Percentiles rank a stretch among this genome's conserved stretches.
Evolutionary conservation across 2,113 vertebrate species (phyloP).

Genomic region (Macquaria ambigua): DNA sequence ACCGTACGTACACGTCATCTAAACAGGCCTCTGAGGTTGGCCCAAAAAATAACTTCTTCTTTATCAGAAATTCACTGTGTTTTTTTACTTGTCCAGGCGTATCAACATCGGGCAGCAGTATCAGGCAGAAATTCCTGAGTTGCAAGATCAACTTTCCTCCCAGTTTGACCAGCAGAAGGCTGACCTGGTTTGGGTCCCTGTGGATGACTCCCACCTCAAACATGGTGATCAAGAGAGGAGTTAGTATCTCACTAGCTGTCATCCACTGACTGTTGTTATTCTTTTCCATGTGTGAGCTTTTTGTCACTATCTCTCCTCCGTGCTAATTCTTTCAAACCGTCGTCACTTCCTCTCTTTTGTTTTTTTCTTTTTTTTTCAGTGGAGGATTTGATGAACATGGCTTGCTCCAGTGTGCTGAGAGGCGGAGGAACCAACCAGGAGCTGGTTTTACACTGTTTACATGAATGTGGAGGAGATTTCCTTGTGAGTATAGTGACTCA

Average conservation of each 20-base stretch:
- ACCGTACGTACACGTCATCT: conserved; percentile 88
- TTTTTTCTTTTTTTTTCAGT: conserved; percentile 79
- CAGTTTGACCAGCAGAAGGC: conserved; percentile 90
- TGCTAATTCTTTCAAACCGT: neutral
- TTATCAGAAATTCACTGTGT: neutral
- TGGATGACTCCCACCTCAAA: conserved; percentile 81
- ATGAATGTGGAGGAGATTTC: conserved; percentile 91
- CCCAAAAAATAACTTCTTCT: neutral
- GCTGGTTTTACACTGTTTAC: conserved; percentile 93
- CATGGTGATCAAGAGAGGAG: conserved; percentile 83
- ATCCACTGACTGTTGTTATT: neutral
- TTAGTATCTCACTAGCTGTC: conserved; percentile 66
- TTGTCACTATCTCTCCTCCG: neutral
- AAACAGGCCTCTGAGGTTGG: neutral
- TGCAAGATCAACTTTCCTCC: conserved; percentile 84
- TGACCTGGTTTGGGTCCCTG: conserved; percentile 91
- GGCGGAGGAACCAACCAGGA: conserved; percentile 98
- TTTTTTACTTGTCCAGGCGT: conserved; percentile 83
- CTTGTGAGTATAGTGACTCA: conserved; percentile 86
- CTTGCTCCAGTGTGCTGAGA: conserved; percentile 93
- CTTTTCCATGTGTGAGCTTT: neutral
- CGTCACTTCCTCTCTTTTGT: neutral
- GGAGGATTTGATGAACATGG: conserved; percentile 90
- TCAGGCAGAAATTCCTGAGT: conserved; percentile 94
- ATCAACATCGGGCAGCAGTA: conserved; percentile 95